Evolutionary conservation across 2,888 invertebrate species (phyloP).

Genomic region (Habrosyne pyritoides): DNA sequence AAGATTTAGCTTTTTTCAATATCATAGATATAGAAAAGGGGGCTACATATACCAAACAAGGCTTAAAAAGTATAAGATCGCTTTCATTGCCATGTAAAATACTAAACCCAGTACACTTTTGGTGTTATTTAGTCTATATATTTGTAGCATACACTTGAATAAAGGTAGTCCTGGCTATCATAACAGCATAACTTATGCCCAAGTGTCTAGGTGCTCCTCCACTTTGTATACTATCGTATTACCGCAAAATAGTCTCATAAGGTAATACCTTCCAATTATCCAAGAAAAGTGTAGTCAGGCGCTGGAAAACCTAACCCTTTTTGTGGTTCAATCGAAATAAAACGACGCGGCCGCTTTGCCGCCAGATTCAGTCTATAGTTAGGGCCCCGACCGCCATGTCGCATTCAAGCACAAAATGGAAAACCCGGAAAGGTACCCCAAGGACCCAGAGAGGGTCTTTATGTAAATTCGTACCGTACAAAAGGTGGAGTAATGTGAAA

Average conservation of each 20-base stretch:
- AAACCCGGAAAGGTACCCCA: conserved; percentile 76
- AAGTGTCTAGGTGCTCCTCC: neutral
- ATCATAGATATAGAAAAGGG: too few relatives aligned
- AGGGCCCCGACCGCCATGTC: conserved; percentile 53
- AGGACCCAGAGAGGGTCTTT: conserved; percentile 73
- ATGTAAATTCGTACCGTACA: conserved; percentile 76
- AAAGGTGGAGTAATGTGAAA: conserved; percentile 72
- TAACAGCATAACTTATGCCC: too few relatives aligned
- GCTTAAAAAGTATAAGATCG: too few relatives aligned
- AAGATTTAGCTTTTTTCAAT: too few relatives aligned
- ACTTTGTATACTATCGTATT: neutral
- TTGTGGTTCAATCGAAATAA: conserved; percentile 64
- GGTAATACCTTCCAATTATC: conserved; percentile 4
- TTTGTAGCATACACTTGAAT: too few relatives aligned
- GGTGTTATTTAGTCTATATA: too few relatives aligned
- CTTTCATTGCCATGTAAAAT: too few relatives aligned
- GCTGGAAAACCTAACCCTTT: conserved; percentile 36
- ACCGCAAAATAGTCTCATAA: neutral
- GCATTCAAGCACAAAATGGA: conserved; percentile 77
- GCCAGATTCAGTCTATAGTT: conserved; percentile 61
- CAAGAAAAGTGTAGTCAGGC: conserved; percentile 4
- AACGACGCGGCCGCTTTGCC: conserved; percentile 59
- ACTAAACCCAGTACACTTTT: too few relatives aligned
- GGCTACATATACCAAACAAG: too few relatives aligned
- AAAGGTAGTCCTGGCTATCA: too few relatives aligned